Base-by-base conservation (phyloP, 2,888 invertebrate species). In the Romanomermis culicivorax region DNA sequence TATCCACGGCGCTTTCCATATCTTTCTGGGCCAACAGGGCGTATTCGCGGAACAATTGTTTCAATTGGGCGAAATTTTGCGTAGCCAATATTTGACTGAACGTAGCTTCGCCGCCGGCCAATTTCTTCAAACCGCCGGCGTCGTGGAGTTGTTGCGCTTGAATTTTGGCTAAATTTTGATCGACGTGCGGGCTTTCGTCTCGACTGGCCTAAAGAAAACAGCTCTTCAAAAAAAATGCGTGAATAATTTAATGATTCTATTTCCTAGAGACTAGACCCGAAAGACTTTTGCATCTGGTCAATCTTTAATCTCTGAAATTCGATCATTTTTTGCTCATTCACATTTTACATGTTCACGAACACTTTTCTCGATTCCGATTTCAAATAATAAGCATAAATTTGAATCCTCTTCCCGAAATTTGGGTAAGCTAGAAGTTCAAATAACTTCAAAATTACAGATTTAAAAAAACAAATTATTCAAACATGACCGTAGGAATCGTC, bases 71-170 rank as follows among this genome's bases (percentile, higher is more conserved):
- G 52, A 60, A 68, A 58, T 71, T 71, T 60, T 71, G 69, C 0
- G 69, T 47, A 7, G 69, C 68, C 57, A 71, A 59, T 27, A 71
- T 64, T 47, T 59, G 59, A 50, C 68, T 63, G 62, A 71, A 65
- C 7, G 54, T 47, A 29, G 59, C 53, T 50, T 65, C 65, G 51
- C 67, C 66, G 0, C 87, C 87, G 54, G 87, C 72, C 59, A 69
- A 64, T 43, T 67, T 62, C 1, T 65, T 68, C 45, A 64, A 72
- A 23, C 29, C 55, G 23, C 76, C 84, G 2, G 83, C 79, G 64
- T 78, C 76, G 72, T 75, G 78, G 53, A 82, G 72, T 65, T 68
- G 67, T 68, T 71, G 76, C 42, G 50, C 50, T 49, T 49, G 25
- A 11, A 4, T 20, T 7, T n/a, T 23, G 7, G 50, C 50, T 11